Conservation (phyloP, 2,797 vertebrate species). For the Numenius phaeopus region DNA sequence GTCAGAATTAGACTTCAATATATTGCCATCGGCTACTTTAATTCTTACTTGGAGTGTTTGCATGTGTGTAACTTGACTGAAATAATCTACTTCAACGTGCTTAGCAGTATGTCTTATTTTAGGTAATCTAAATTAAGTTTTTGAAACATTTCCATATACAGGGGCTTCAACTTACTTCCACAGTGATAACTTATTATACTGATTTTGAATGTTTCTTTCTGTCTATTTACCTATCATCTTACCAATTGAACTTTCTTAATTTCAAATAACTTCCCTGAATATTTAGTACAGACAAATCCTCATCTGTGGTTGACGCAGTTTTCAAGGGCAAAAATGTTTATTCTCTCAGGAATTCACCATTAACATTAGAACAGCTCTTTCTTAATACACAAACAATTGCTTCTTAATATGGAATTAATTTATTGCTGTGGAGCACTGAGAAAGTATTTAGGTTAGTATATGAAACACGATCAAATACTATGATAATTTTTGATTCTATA, state of each 20-base stretch:
- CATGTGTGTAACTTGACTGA: background rate
- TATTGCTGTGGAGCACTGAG: background rate
- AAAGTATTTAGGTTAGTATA: background rate
- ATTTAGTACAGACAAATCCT: background rate
- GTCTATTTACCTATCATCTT: background rate
- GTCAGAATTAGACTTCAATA: background rate
- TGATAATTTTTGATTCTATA: background rate
- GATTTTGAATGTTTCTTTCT: background rate
- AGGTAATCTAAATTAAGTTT: background rate
- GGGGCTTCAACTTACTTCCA: background rate
- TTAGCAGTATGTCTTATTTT: background rate
- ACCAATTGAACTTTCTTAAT: background rate
- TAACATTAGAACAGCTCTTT: background rate
- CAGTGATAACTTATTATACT: background rate
- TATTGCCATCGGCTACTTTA: fast-evolving
- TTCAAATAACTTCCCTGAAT: background rate
- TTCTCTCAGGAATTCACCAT: background rate
- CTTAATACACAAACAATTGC: background rate
- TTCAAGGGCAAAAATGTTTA: background rate
- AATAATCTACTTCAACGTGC: background rate
- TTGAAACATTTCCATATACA: background rate
- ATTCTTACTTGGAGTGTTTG: background rate
- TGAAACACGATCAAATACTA: background rate
- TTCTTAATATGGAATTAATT: background rate
- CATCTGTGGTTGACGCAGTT: background rate